Conservation (phyloP, 2,888 invertebrate genomes). For the Endomychus coccineus region DNA sequence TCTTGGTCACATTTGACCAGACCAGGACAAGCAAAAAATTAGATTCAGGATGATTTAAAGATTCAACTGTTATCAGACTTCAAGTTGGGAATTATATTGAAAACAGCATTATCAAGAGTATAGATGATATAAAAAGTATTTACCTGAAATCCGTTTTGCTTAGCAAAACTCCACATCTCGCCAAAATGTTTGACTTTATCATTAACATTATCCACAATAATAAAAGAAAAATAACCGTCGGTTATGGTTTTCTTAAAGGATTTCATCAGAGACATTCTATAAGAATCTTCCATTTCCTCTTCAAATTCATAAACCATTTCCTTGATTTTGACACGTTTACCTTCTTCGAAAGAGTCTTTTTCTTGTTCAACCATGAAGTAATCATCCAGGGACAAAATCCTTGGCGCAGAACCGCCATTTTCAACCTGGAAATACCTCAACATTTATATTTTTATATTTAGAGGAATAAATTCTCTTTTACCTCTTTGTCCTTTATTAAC, state of each 20-base stretch:
- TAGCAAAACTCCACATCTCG: conserved; percentile 82
- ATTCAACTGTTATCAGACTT: no score
- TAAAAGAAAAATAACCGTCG: conserved; percentile 86
- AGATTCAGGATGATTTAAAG: no score
- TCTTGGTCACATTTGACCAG: no score
- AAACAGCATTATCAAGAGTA: not conserved
- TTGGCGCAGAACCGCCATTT: conserved; percentile 79
- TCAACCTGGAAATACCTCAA: conserved; percentile 59
- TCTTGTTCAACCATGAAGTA: conserved; percentile 89
- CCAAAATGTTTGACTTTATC: conserved; percentile 73
- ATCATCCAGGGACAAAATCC: conserved; percentile 90
- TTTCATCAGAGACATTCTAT: conserved; percentile 74
- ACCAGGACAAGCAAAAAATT: no score
- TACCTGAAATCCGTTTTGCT: conserved; percentile 79
- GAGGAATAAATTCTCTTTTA: no score
- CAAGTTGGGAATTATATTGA: no score
- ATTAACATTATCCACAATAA: conserved; percentile 88
- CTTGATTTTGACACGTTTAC: conserved; percentile 61
- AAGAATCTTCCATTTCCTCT: conserved; percentile 70
- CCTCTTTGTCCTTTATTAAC: conserved; percentile 74
- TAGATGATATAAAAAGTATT: conserved; percentile 15
- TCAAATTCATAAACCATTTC: conserved; percentile 87
- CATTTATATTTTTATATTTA: no score
- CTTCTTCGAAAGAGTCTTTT: conserved; percentile 61
- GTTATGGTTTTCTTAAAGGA: conserved; percentile 85